Evolutionary conservation across 2,113 vertebrate genomes (phyloP), one percentile per base, ranked within the genome.

Genomic region (Pimephales promelas): DNA sequence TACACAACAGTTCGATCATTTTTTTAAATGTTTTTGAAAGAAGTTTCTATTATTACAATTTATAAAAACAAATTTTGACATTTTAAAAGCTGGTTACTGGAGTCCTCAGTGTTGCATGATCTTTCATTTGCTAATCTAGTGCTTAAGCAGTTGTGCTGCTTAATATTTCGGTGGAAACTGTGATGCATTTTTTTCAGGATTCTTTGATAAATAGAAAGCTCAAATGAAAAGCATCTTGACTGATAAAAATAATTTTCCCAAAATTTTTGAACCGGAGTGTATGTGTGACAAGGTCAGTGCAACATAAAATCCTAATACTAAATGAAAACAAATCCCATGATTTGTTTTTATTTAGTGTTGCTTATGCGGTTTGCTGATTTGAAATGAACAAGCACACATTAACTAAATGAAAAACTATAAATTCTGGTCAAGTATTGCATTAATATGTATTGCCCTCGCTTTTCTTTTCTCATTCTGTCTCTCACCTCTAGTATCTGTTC

Each of bases 401-500:
- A 66, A 34, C 31, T 66, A 68, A 36, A 68, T 22, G 31, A 22
- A 22, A 68, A 68, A 34, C 9, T 36, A 66, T 31, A 20, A 34
- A 34, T 66, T 31, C 28, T 40, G 34, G 4, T 40, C 31, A 18
- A 68, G 22, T 10, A 11, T 31, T 28, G 43, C 16, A 4, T 28
- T 47, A 73, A 73, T 52, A 52, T 64, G 13, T 62, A 3, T 61
- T 75, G 11, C 43, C 26, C 54, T 14, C 28, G n/a, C 18, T 61
- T 68, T n/a, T 22, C 22, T 59, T 68, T 59, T 68, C 18, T 36
- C 18, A 36, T n/a, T 54, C 47, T 72, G 11, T 79, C 13, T 79
- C 56, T 56, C 45, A 56, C 62, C 54, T 71, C 24, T 34, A 84
- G 83, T 8, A 0, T 34, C 68, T 64, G 10, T 56, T 59, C 80